These are phyloP conservation scores for Aradophagus sp. DNA, from an alignment of 1,140 invertebrate genomes.

Conservation along the genomic window DNA sequence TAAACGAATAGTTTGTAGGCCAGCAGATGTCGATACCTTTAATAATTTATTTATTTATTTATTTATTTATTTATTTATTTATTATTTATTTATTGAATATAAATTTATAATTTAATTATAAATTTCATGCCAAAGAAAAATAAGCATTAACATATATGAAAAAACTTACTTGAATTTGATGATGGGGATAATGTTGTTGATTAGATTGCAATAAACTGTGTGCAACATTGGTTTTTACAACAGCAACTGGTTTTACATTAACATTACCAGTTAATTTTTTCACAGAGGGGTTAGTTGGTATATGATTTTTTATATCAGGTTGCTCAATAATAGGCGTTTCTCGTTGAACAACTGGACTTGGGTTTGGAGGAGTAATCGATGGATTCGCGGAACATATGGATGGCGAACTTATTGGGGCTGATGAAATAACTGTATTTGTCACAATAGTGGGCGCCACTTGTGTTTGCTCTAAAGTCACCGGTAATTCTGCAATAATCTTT, in stretches of 20 bases:
- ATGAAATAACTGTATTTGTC: slow-evolving; percentile 44
- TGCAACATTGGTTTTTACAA: slow-evolving; percentile 67
- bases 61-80: no score
- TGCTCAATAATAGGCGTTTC: slow-evolving; percentile 34
- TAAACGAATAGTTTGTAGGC: slow-evolving; percentile 76
- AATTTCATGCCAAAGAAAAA: no score
- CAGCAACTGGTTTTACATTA: slow-evolving; percentile 68
- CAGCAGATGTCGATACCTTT: slow-evolving; percentile 73
- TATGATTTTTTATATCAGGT: slow-evolving; percentile 38
- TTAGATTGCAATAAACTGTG: slow-evolving; percentile 73
- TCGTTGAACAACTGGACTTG: slow-evolving; percentile 32
- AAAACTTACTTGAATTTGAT: slow-evolving; percentile 69
- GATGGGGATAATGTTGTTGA: slow-evolving; percentile 72
- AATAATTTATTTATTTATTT: no score
- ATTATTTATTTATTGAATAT: no score
- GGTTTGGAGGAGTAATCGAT: slow-evolving; percentile 21
- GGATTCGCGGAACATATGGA: slow-evolving; percentile 56
- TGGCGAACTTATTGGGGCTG: slow-evolving; percentile 40
- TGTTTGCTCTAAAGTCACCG: slow-evolving; percentile 55
- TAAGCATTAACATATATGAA: no score
- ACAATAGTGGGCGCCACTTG: slow-evolving; percentile 36
- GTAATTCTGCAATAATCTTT: slow-evolving; percentile 61
- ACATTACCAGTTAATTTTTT: slow-evolving; percentile 62
- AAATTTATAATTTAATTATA: no score
- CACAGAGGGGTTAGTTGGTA: slow-evolving; percentile 37